phyloP scores from a whole-genome alignment of 2,888 invertebrate species.

The Trachelus tabidus region DNA sequence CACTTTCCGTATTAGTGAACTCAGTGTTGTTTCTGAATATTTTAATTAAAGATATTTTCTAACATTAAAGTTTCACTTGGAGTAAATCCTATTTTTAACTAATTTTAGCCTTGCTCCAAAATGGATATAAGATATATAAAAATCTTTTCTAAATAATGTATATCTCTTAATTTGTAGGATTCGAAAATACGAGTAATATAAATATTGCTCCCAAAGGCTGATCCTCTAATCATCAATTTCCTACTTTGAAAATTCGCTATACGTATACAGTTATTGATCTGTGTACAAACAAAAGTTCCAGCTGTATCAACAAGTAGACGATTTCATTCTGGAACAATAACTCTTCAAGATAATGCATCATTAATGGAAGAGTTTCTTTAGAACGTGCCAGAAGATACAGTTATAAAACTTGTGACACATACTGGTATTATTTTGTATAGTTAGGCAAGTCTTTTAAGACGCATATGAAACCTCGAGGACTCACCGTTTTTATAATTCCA shows the following conservation, averaged over 20 bases:
- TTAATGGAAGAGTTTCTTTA: neutral
- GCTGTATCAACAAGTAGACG: neutral
- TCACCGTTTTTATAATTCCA: neutral
- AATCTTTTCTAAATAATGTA: neutral
- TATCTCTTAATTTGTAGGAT: too few relatives aligned
- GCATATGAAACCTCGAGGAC: neutral
- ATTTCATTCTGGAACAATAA: neutral
- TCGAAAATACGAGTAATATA: neutral
- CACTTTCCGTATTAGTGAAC: neutral
- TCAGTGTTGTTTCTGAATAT: slow-evolving; percentile 16
- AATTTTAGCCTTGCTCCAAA: neutral
- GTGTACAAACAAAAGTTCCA: slow-evolving; percentile 29
- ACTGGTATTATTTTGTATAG: neutral
- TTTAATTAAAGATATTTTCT: neutral
- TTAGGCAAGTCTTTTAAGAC: neutral
- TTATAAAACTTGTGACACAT: neutral
- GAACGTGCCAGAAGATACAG: neutral
- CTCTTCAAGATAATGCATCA: neutral
- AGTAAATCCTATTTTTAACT: neutral
- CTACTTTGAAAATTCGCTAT: neutral
- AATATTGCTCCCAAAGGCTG: neutral
- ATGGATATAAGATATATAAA: neutral
- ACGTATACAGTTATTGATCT: slow-evolving; percentile 19
- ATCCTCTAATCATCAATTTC: neutral
- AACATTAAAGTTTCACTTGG: neutral